Evolutionary conservation across 2,888 invertebrate species (phyloP).

Genomic region (Pterostichus madidus): DNA sequence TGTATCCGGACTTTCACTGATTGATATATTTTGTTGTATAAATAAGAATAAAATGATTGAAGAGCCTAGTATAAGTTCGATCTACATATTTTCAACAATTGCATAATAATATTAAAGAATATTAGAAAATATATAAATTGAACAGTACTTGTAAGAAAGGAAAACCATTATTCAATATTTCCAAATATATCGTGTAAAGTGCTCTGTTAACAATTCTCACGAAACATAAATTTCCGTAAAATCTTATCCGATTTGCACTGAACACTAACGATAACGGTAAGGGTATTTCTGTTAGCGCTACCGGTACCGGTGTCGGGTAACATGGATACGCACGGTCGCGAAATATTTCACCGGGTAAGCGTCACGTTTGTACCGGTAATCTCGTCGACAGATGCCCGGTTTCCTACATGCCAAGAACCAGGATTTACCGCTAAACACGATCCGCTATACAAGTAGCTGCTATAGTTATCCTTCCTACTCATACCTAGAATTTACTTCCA

Average conservation of each 20-base stretch:
- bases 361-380: conserved; percentile 56
- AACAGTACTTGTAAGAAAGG: background rate
- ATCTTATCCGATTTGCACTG: conserved; percentile 42
- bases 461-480: conserved; percentile 1
- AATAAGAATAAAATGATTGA: too few relatives aligned
- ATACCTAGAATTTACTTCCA: conserved; percentile 19
- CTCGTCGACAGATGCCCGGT: conserved; percentile 50
- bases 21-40: too few relatives aligned
- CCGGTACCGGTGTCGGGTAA: conserved; percentile 4
- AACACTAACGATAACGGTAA: conserved; percentile 39
- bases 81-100: too few relatives aligned
- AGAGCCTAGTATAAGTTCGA: too few relatives aligned
- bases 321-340: conserved; percentile 42
- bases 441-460: conserved; percentile 1
- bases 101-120: background rate
- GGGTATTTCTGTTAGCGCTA: conserved; percentile 8
- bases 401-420: conserved; percentile 54
- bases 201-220: conserved; percentile 38
- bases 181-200: conserved; percentile 40
- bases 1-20: too few relatives aligned
- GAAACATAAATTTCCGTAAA: conserved; percentile 48
- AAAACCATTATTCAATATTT: conserved; percentile 38
- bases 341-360: conserved; percentile 54
- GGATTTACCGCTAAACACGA: conserved; percentile 49
- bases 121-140: background rate